Evolutionary conservation across 2,113 vertebrate species (phyloP), one percentile per base, ranked within the genome.

Genomic region (Corythornis madagascariensis): DNA sequence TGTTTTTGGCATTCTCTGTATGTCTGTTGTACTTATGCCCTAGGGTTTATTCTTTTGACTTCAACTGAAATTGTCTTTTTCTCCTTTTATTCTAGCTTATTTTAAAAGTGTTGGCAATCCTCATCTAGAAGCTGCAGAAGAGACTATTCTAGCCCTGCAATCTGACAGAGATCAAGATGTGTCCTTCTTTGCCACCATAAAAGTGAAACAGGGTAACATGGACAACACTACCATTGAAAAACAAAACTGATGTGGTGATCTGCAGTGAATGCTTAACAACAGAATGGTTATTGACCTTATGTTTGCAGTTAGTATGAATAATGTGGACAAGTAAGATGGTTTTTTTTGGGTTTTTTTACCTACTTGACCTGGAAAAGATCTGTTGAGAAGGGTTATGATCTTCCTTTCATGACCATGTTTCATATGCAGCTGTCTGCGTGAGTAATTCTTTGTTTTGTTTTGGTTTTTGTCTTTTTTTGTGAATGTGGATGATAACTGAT

Each of bases 131-230:
- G 97, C 98, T 64, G 97, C 98, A 66, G 98, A 99, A 88, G 98
- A 99, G 97, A 98, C 98, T 0, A 93, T 99, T 75, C 97, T 98
- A 90, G 96, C 98, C 45, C 96, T 99, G 94, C 98, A 98, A 40
- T 98, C 98, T 3, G 98, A 99, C 96, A 97, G 96, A 92, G 98
- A 99, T 97, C 98, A 98, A 64, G 98, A 99, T 24, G 98, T 99
- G 64, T 98, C 98, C 33, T 98, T 98, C 96, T 99, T 99, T 42
- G 98, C 99, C 92, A 98, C 97, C 79, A 91, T 98, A 65, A 98
- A 98, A 88, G 97, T 98, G 65, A 98, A 96, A 83, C 97, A 87
- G 93, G 94, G 83, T 93, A 50, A 97, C 31, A 70, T 92, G 85
- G 97, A 97, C 90, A 98, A 93, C 5, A 91, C 97, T 45, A 87